These are phyloP conservation scores for Pleuronectes platessa DNA, from an alignment of 2,113 vertebrate species.

Conservation along the genomic window DNA sequence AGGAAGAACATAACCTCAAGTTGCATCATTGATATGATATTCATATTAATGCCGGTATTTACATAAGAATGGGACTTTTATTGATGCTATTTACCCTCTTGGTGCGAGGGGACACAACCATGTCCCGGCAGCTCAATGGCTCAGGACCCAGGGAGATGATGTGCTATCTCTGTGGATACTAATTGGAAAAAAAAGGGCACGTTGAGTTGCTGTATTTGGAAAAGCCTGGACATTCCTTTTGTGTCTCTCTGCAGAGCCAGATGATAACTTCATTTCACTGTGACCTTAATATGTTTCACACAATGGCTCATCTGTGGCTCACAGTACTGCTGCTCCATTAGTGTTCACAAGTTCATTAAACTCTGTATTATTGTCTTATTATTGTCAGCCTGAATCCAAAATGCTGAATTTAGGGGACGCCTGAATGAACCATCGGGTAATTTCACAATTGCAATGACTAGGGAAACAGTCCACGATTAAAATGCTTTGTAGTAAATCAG, in stretches of 20 bases:
- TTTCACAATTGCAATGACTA: not conserved
- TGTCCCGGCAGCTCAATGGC: not conserved
- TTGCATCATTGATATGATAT: not conserved
- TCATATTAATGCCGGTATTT: not conserved
- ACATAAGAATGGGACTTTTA: not conserved
- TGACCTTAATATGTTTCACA: slow-evolving; percentile 26
- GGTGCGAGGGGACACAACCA: not conserved
- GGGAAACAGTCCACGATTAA: not conserved
- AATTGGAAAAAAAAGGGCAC: too few species aligned
- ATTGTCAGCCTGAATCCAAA: slow-evolving; percentile 11
- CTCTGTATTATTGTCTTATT: slow-evolving; percentile 12
- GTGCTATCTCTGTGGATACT: too few species aligned
- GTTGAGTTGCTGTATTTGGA: not conserved
- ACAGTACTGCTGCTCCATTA: slow-evolving; percentile 14
- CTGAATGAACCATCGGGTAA: not conserved
- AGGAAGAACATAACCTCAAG: not conserved
- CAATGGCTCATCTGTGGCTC: slow-evolving; percentile 26
- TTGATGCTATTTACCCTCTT: not conserved
- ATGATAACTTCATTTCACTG: not conserved
- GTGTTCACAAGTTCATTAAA: slow-evolving; percentile 25
- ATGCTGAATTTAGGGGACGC: slow-evolving; percentile 5
- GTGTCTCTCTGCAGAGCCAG: not conserved
- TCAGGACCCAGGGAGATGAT: not conserved
- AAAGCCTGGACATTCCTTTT: not conserved
- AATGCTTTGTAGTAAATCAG: not conserved